Percentiles rank a stretch among this genome's conserved stretches.
Evolutionary conservation across 2,888 invertebrate species (phyloP).

Genomic region (Hirudinaria manillensis): DNA sequence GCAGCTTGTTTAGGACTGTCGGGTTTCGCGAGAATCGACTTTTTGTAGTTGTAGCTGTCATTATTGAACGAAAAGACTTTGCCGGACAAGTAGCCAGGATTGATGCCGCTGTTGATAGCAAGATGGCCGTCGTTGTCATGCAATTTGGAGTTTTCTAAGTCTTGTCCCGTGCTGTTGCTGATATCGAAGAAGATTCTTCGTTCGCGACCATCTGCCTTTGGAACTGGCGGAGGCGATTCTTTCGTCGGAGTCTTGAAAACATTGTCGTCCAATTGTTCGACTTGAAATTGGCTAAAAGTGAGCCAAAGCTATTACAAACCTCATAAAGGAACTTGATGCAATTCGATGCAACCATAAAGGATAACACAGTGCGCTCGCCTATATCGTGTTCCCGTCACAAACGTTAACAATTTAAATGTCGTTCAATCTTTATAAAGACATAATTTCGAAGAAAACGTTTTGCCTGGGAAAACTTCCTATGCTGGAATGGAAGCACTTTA

Average conservation of each 20-base stretch:
- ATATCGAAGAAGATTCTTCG: neutral
- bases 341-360: neutral
- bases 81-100: neutral
- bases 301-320: no score
- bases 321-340: no score
- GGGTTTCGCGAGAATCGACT: neutral
- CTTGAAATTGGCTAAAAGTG: no score
- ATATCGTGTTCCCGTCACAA: no score
- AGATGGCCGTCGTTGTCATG: neutral
- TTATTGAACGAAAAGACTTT: conserved; percentile 1
- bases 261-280: conserved; percentile 10
- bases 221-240: neutral
- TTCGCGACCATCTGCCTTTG: neutral
- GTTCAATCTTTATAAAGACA: neutral
- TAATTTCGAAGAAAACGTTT: neutral
- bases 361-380: neutral
- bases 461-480: neutral
- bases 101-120: neutral
- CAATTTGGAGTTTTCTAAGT: no score
- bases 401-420: neutral
- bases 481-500: conserved; percentile 10
- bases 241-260: conserved; percentile 20
- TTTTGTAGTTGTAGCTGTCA: conserved; percentile 5
- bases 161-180: conserved; percentile 6
- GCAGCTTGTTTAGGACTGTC: neutral